These are phyloP conservation scores for Sparidentex hasta DNA, from an alignment of 2,797 vertebrate species.

Conservation along the genomic window DNA sequence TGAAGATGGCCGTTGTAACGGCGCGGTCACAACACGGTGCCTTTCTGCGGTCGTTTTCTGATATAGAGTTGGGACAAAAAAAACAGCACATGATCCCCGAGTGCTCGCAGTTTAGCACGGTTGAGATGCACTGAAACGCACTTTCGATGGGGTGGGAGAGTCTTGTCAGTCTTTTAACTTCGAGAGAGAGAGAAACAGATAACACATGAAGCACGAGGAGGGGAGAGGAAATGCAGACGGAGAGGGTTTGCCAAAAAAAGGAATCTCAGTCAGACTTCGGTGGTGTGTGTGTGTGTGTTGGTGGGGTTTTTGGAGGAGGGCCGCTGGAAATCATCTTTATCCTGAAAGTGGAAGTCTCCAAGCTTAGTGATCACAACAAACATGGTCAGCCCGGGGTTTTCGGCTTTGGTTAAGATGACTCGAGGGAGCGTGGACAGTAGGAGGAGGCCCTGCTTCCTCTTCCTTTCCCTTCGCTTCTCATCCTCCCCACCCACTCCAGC, in stretches of 20 bases:
- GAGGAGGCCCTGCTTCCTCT: conserved; percentile 68
- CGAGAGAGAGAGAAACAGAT: conserved; percentile 8
- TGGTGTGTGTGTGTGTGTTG: conserved; percentile 53
- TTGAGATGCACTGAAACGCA: conserved; percentile 34
- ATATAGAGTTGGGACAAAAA: conserved; percentile 18
- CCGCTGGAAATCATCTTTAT: conserved; percentile 66
- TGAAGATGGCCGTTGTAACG: conserved; percentile 22
- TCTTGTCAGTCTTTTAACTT: conserved; percentile 32
- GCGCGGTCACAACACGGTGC: conserved; percentile 24
- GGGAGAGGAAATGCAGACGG: conserved; percentile 18
- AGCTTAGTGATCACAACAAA: conserved; percentile 71
- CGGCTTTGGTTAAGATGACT: conserved; percentile 73
- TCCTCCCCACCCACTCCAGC: conserved; percentile 69
- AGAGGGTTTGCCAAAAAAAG: conserved; percentile 40
- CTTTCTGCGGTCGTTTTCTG: conserved; percentile 17
- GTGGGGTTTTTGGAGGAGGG: conserved; percentile 49
- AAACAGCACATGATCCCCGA: conserved; percentile 27
- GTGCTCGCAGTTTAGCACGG: conserved; percentile 17
- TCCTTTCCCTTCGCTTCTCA: conserved; percentile 45
- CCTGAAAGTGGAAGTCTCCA: conserved; percentile 63
- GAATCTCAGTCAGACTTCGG: conserved; percentile 43
- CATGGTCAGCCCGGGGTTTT: conserved; percentile 53
- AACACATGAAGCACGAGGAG: conserved; percentile 25
- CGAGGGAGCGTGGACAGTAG: conserved; percentile 65
- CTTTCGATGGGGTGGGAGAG: conserved; percentile 18